These are phyloP conservation scores for Camelus bactrianus DNA, from an alignment of 2,113 vertebrate genomes.

Conservation along the genomic window DNA sequence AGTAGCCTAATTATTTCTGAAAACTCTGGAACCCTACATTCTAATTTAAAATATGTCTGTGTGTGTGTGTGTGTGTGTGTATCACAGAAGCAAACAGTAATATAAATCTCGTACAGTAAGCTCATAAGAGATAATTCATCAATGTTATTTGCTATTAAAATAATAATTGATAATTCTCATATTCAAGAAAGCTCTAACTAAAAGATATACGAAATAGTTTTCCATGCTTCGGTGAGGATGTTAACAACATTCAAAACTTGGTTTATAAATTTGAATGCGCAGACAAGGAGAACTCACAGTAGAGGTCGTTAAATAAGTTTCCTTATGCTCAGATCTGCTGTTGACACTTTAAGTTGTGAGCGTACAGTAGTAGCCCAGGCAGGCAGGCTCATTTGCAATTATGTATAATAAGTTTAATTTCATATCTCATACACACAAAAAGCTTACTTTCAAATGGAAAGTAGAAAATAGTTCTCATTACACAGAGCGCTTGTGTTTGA, in stretches of 20 bases:
- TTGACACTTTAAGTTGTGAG: background rate
- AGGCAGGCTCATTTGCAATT: background rate
- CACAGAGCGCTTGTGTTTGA: background rate
- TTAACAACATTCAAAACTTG: background rate
- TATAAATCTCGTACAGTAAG: background rate
- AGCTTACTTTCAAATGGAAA: constrained; percentile 8
- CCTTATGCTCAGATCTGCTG: background rate
- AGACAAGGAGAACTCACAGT: background rate
- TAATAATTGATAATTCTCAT: background rate
- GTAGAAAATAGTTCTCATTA: constrained; percentile 16
- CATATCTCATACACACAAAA: background rate
- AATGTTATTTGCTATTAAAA: background rate
- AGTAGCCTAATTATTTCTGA: background rate
- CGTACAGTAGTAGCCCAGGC: background rate
- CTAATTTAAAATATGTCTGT: background rate
- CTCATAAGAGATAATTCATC: background rate
- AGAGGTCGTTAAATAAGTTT: background rate
- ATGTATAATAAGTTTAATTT: background rate
- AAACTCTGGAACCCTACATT: constrained; percentile 2
- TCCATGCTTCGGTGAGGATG: background rate
- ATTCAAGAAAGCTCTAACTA: background rate
- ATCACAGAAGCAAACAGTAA: background rate
- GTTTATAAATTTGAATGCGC: background rate
- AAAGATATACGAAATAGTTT: constrained; percentile 25
- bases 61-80: too few relatives aligned